A percentile compares a stretch with the other conserved stretches of the same genome.
Conservation (phyloP, 2,797 vertebrate genomes). For the Pelodytes ibericus region DNA sequence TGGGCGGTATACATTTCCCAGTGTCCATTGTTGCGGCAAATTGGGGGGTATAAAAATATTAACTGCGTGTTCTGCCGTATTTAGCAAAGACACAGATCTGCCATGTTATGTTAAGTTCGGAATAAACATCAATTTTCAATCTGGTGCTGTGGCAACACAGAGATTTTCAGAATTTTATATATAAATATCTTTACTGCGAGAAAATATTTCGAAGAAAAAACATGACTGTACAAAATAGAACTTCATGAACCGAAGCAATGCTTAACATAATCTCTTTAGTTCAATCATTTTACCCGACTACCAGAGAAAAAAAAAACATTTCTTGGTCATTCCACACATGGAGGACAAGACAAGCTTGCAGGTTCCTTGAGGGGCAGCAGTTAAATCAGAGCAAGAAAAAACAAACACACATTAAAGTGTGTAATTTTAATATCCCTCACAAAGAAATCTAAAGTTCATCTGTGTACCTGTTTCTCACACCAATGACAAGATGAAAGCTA, state of each 20-base stretch:
- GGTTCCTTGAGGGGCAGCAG: conserved; percentile 15
- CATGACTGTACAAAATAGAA: not conserved
- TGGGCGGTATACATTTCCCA: too few relatives aligned
- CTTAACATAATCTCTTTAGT: not conserved
- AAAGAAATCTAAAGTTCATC: conserved; percentile 1
- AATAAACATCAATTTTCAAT: too few relatives aligned
- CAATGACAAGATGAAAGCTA: not conserved
- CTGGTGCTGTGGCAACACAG: too few relatives aligned
- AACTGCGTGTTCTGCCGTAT: too few relatives aligned
- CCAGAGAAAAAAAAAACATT: conserved; percentile 3
- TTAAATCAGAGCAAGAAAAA: conserved; percentile 14
- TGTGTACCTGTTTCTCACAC: not conserved
- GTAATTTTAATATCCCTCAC: conserved; percentile 16
- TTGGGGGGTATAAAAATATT: too few relatives aligned
- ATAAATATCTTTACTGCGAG: too few relatives aligned
- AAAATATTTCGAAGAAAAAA: too few relatives aligned
- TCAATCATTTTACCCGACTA: not conserved
- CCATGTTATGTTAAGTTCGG: too few relatives aligned
- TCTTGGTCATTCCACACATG: not conserved
- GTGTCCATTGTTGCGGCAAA: too few relatives aligned
- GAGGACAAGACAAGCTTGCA: not conserved
- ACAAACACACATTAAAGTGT: conserved; percentile 31
- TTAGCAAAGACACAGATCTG: too few relatives aligned
- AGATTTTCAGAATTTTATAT: too few relatives aligned
- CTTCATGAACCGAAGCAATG: not conserved